Evolutionary conservation across 2,888 invertebrate genomes (phyloP).

Genomic region (Sceliomorpha sp.): DNA sequence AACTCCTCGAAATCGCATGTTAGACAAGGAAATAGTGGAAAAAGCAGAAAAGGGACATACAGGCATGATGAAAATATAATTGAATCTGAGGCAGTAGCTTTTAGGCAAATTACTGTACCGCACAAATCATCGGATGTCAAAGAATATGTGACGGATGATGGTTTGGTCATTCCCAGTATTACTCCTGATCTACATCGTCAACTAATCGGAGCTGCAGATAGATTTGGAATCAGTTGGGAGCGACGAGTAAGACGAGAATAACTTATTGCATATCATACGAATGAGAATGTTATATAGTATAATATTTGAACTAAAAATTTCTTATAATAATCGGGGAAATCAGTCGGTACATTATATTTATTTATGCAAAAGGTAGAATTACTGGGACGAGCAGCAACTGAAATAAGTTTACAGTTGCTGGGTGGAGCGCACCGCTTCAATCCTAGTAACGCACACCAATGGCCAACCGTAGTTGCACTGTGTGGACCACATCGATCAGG

Average conservation of each 20-base stretch:
- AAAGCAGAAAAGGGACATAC: slow-evolving; percentile 81
- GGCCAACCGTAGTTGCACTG: slow-evolving; percentile 89
- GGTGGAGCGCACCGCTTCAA: slow-evolving; percentile 92
- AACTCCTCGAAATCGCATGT: slow-evolving; percentile 85
- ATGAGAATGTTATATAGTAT: not conserved
- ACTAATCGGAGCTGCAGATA: slow-evolving; percentile 86
- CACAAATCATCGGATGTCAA: slow-evolving; percentile 81
- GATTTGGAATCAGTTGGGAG: slow-evolving; percentile 85
- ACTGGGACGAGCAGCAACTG: slow-evolving; percentile 91
- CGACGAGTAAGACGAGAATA: slow-evolving; percentile 76
- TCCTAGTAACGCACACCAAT: slow-evolving; percentile 93
- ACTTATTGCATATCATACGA: not conserved
- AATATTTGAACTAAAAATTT: no score
- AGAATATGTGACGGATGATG: slow-evolving; percentile 90
- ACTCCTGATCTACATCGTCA: slow-evolving; percentile 85
- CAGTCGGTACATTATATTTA: no score
- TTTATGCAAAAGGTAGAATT: slow-evolving; percentile 84
- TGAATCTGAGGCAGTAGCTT: slow-evolving; percentile 83
- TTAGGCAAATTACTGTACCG: slow-evolving; percentile 88
- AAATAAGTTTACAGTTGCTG: slow-evolving; percentile 90
- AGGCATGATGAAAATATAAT: slow-evolving; percentile 94
- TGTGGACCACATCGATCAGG: slow-evolving; percentile 86
- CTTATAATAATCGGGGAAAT: no score
- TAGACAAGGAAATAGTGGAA: slow-evolving; percentile 80
- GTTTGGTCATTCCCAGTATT: slow-evolving; percentile 89